Evolutionary conservation across 1,140 invertebrate species (phyloP).

Genomic region (Hylyphantes graminicola): DNA sequence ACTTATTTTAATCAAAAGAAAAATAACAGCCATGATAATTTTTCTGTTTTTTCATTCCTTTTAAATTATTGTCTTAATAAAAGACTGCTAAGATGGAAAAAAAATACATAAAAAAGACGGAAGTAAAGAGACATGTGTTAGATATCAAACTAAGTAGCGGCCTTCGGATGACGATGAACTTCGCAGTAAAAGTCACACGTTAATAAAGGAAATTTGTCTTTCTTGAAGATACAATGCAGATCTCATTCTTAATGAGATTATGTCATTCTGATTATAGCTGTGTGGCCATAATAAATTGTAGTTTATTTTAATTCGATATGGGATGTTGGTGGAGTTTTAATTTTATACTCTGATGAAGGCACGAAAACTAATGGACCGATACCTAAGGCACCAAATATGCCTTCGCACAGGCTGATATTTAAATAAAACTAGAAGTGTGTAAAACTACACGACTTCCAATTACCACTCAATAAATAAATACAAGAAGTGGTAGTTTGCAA

Average conservation of each 20-base stretch:
- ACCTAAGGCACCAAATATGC: too few relatives aligned
- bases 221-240: not conserved
- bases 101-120: not conserved
- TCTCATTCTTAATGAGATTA: not conserved
- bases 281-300: not conserved
- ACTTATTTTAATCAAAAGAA: not conserved
- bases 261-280: not conserved
- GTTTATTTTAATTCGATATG: not conserved
- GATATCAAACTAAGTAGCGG: constrained; percentile 17
- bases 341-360: not conserved
- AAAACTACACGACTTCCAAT: too few relatives aligned
- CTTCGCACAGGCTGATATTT: too few relatives aligned
- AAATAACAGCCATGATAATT: not conserved
- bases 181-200: not conserved
- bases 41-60: not conserved
- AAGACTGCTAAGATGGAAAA: not conserved
- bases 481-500: too few relatives aligned
- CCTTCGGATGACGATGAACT: not conserved
- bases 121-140: constrained; percentile 26
- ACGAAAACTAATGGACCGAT: too few relatives aligned
- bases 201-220: constrained; percentile 9
- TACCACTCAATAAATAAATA: too few relatives aligned
- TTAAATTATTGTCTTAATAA: constrained; percentile 3
- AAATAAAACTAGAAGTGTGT: too few relatives aligned
- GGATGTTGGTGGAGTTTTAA: not conserved